Conservation (phyloP, 2,888 invertebrate species). For the Cartodere bifasciata region DNA sequence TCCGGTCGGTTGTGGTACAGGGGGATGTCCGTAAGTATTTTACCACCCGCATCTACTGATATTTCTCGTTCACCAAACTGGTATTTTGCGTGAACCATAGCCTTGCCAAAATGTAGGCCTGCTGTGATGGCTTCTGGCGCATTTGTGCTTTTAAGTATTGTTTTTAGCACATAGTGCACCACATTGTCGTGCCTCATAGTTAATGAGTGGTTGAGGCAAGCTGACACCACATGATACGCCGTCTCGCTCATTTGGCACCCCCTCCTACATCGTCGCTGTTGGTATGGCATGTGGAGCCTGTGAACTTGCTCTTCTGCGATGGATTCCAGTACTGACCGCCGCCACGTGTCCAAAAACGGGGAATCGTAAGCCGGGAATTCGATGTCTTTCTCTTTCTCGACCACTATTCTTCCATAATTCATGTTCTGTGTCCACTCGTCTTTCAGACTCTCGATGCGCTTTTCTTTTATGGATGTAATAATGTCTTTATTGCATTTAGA, state of each 20-base stretch:
- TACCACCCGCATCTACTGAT: not conserved
- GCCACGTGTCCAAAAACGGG: not conserved
- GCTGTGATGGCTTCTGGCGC: slow-evolving; percentile 3
- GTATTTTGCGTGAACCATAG: too few relatives aligned
- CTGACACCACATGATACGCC: slow-evolving; percentile 6
- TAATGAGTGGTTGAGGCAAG: not conserved
- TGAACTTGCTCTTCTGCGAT: slow-evolving; percentile 2
- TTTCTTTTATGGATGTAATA: too few relatives aligned
- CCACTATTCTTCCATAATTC: not conserved
- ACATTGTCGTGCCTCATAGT: slow-evolving; percentile 5
- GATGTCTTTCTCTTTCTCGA: not conserved
- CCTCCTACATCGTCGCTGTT: not conserved
- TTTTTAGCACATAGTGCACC: slow-evolving; percentile 4
- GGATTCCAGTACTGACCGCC: not conserved
- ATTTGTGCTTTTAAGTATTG: not conserved
- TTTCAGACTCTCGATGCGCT: too few relatives aligned
- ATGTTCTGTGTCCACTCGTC: not conserved
- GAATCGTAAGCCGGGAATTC: not conserved
- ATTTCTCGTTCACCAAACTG: too few relatives aligned
- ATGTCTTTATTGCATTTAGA: not conserved
- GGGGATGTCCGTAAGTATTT: not conserved
- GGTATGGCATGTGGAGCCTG: not conserved
- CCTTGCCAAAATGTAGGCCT: not conserved
- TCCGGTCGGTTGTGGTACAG: slow-evolving; percentile 11
- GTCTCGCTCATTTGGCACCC: slow-evolving; percentile 3